phyloP scores from a whole-genome alignment of 2,888 invertebrate species.

The Tridacna crocea region DNA sequence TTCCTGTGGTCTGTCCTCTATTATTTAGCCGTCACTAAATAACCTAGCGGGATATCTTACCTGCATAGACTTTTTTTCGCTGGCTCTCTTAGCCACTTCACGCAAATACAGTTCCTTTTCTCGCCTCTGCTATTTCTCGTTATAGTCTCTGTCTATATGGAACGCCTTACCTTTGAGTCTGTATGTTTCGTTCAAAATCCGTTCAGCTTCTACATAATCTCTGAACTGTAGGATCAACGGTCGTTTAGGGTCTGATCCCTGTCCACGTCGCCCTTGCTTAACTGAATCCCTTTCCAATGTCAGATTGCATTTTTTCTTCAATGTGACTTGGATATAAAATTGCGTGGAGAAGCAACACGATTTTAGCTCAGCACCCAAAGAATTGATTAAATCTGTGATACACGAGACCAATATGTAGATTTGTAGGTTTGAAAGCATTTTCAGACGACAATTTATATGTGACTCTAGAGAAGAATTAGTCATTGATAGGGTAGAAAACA shows the following conservation, averaged over 20 bases:
- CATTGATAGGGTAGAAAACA: no score
- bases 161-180: neutral
- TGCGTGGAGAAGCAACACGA: no score
- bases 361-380: no score
- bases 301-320: no score
- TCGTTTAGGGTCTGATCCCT: neutral
- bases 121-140: constrained; percentile 14
- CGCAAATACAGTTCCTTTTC: constrained; percentile 7
- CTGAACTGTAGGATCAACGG: constrained; percentile 13
- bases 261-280: no score
- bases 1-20: constrained; percentile 9
- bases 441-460: no score
- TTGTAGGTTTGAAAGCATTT: no score
- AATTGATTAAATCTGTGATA: no score
- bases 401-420: no score
- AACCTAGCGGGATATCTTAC: constrained; percentile 15
- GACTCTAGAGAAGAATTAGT: no score
- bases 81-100: constrained; percentile 16
- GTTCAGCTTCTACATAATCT: constrained; percentile 26
- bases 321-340: no score
- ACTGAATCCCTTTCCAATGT: no score
- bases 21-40: constrained; percentile 1
- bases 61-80: constrained; percentile 8
- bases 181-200: neutral
- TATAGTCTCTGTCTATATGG: constrained; percentile 14